phyloP scores from a whole-genome alignment of 23 tunicate genomes.

The Trididemnum clinides region DNA sequence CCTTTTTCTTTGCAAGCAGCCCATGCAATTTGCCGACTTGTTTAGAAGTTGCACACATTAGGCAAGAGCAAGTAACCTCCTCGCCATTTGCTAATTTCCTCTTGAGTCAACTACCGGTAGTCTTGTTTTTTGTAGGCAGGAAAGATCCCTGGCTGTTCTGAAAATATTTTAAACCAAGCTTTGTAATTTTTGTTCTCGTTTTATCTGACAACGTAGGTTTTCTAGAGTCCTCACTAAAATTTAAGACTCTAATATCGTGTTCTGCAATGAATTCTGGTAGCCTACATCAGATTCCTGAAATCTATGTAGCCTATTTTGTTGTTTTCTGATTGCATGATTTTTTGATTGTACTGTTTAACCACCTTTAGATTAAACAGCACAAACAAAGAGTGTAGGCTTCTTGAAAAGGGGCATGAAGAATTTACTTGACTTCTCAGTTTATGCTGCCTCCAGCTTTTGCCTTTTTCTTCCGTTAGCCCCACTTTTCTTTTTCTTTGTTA shows the following conservation, averaged over 20 bases:
- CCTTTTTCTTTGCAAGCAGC: too few relatives aligned
- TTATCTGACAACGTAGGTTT: not conserved
- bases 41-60: not conserved
- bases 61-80: not conserved
- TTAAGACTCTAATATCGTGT: not conserved
- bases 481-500: too few relatives aligned
- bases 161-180: not conserved
- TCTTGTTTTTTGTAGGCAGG: not conserved
- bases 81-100: not conserved
- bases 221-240: not conserved
- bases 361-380: not conserved
- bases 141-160: not conserved
- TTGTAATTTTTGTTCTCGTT: not conserved
- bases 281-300: not conserved
- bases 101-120: not conserved
- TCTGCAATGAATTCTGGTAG: not conserved
- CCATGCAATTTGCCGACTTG: not conserved
- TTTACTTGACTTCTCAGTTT: too few relatives aligned
- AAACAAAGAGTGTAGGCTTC: too few relatives aligned
- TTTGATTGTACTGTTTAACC: not conserved
- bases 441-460: too few relatives aligned
- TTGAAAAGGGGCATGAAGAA: too few relatives aligned
- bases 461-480: too few relatives aligned
- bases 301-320: not conserved
- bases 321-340: not conserved